Conservation (phyloP, 2,888 invertebrate genomes). For the Sminthurides aquaticus region DNA sequence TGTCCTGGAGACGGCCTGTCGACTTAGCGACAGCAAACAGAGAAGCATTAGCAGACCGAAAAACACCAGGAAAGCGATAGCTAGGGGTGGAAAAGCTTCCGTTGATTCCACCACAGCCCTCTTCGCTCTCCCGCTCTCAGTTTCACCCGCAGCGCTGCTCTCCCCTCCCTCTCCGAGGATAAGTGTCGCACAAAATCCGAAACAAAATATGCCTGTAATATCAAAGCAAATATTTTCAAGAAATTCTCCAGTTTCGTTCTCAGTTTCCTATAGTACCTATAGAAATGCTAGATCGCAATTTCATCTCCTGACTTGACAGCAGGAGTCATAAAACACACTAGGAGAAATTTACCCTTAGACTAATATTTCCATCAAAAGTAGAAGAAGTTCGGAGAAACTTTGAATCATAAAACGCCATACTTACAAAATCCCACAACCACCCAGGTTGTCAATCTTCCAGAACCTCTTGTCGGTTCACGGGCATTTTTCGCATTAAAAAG, state of each 20-base stretch:
- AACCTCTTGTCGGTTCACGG: slow-evolving; percentile 32
- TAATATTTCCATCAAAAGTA: too few species aligned
- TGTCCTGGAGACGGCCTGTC: slow-evolving; percentile 34
- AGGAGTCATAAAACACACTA: too few species aligned
- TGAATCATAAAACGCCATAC: too few species aligned
- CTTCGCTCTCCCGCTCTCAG: too few species aligned
- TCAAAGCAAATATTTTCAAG: background rate
- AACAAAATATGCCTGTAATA: slow-evolving; percentile 22
- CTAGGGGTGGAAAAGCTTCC: background rate
- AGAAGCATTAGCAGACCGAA: slow-evolving; percentile 13
- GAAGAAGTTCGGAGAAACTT: too few species aligned
- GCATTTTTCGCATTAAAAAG: background rate
- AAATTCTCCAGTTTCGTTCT: too few species aligned
- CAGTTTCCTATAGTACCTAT: too few species aligned
- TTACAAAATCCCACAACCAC: slow-evolving; percentile 41
- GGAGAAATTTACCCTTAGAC: too few species aligned
- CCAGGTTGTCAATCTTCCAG: slow-evolving; percentile 33
- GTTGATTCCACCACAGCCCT: slow-evolving; percentile 29
- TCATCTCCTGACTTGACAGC: too few species aligned
- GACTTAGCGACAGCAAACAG: slow-evolving; percentile 25
- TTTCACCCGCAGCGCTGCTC: too few species aligned
- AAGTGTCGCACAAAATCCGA: slow-evolving; percentile 31
- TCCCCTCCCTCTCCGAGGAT: slow-evolving; percentile 3
- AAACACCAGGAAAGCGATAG: background rate
- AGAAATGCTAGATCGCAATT: too few species aligned